Conservation (phyloP, 2,113 vertebrate species). For the Condylura cristata region DNA sequence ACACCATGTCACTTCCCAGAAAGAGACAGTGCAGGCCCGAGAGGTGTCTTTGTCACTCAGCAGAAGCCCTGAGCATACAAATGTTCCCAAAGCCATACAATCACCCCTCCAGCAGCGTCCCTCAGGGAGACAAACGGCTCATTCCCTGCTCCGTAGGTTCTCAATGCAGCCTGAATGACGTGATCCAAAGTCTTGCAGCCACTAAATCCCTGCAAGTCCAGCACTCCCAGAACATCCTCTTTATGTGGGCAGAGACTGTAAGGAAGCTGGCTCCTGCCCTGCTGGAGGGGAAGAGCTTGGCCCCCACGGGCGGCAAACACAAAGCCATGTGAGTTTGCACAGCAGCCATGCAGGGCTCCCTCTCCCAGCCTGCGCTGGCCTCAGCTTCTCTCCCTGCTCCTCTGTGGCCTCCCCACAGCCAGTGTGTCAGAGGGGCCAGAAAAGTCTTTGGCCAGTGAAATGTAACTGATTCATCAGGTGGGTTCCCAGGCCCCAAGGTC, state of each 20-base stretch:
- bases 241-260: not conserved
- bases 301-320: not conserved
- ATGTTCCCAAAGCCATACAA: not conserved
- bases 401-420: too few relatives aligned
- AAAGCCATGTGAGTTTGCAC: constrained; percentile 59
- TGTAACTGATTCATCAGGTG: too few relatives aligned
- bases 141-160: not conserved
- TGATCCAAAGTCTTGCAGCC: constrained; percentile 37
- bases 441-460: too few relatives aligned
- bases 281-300: not conserved
- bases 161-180: constrained; percentile 21
- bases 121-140: not conserved
- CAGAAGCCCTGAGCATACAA: not conserved
- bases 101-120: not conserved
- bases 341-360: not conserved
- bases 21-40: too few relatives aligned
- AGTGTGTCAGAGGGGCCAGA: too few relatives aligned
- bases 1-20: too few relatives aligned
- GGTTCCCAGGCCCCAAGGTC: accelerated
- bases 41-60: too few relatives aligned
- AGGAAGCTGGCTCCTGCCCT: constrained; percentile 25
- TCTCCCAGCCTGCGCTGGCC: accelerated
- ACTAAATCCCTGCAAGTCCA: not conserved
- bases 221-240: constrained; percentile 8
- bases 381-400: not conserved